Percentiles rank a stretch among this genome's conserved stretches.
phyloP scores from a whole-genome alignment of 2,113 vertebrate species.

The Scatophagus argus region DNA sequence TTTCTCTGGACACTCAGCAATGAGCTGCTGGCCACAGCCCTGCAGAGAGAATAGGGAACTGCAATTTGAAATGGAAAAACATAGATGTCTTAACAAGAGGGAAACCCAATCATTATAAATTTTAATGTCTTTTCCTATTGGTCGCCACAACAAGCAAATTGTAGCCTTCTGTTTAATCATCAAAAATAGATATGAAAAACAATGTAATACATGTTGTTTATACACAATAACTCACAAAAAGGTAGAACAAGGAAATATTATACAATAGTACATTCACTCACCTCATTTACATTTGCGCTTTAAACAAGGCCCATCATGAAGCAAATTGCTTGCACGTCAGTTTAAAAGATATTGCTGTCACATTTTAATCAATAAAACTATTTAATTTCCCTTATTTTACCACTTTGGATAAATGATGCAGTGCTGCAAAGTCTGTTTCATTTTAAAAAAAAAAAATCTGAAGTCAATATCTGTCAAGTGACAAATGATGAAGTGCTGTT shows the following conservation, averaged over 20 bases:
- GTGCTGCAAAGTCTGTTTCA: constrained; percentile 13
- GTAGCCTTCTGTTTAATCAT: constrained; percentile 14
- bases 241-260: constrained; percentile 23
- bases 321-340: constrained; percentile 34
- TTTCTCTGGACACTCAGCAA: constrained; percentile 79
- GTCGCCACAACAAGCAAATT: neutral
- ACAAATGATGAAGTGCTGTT: neutral
- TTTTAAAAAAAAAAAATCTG: constrained; percentile 7
- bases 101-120: constrained; percentile 26
- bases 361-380: constrained; percentile 21
- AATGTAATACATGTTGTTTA: neutral
- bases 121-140: constrained; percentile 13
- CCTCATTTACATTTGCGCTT: constrained; percentile 37
- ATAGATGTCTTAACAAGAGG: constrained; percentile 29
- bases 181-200: neutral
- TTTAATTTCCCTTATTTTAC: constrained; percentile 8
- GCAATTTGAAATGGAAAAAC: constrained; percentile 47
- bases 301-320: constrained; percentile 33
- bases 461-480: constrained; percentile 20
- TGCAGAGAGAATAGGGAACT: constrained; percentile 41
- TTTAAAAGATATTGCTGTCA: constrained; percentile 31
- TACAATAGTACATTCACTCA: constrained; percentile 21
- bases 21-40: constrained; percentile 60
- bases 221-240: constrained; percentile 7
- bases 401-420: constrained; percentile 6